phyloP scores from a whole-genome alignment of 2,797 vertebrate genomes.

The Enteromius anoplus region DNA sequence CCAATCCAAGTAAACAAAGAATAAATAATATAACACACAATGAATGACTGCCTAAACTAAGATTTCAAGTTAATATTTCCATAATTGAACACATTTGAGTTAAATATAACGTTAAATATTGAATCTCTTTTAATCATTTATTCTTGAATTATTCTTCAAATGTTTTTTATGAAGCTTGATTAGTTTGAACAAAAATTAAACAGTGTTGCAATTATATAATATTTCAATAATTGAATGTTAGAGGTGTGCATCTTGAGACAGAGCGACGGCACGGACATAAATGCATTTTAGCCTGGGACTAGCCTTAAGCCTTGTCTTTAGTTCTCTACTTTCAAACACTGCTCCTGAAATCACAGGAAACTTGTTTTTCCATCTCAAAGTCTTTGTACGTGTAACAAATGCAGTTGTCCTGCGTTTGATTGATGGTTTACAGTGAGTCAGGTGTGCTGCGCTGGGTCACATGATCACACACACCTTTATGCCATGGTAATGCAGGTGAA shows the following conservation, averaged over 20 bases:
- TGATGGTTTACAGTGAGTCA: not conserved
- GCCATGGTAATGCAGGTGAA: slow-evolving; percentile 88
- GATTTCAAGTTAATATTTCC: too few relatives aligned
- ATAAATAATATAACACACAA: not conserved
- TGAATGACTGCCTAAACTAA: not conserved
- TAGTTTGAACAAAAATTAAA: not conserved
- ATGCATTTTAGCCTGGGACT: too few relatives aligned
- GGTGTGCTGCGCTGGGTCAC: not conserved
- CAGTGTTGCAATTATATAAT: not conserved
- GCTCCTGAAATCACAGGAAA: too few relatives aligned
- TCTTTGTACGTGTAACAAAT: not conserved
- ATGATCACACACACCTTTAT: slow-evolving; percentile 76
- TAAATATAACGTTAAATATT: not conserved
- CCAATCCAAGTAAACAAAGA: slow-evolving; percentile 5
- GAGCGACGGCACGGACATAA: too few relatives aligned
- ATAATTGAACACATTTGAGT: not conserved
- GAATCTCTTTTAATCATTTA: not conserved
- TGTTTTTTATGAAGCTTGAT: not conserved
- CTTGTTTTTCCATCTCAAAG: not conserved
- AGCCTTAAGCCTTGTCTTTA: not conserved
- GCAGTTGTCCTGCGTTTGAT: not conserved
- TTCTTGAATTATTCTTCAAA: not conserved
- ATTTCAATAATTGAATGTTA: not conserved
- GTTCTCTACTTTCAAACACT: not conserved
- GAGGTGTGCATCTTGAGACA: too few relatives aligned